These are phyloP conservation scores for Seriola quinqueradiata DNA, from an alignment of 2,113 vertebrate genomes.

Conservation along the genomic window DNA sequence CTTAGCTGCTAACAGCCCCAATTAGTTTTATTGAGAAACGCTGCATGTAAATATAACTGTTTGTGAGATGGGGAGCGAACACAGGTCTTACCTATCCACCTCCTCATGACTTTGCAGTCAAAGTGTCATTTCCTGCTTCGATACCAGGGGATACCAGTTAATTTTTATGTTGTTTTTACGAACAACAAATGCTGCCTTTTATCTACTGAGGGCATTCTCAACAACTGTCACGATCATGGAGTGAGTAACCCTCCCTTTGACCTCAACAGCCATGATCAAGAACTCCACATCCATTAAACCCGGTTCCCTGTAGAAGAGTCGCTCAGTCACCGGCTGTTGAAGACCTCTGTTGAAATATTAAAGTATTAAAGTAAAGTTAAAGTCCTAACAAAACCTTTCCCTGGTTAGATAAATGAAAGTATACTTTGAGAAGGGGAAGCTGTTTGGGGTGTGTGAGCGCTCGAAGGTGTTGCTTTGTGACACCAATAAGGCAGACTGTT, in stretches of 20 bases:
- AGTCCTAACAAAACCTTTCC: neutral
- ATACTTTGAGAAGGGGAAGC: neutral
- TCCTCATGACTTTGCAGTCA: neutral
- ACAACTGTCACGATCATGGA: too few relatives aligned
- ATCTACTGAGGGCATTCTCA: too few relatives aligned
- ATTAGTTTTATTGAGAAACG: neutral
- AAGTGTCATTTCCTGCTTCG: neutral
- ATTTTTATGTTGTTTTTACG: too few relatives aligned
- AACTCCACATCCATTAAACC: neutral
- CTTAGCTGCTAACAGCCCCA: neutral
- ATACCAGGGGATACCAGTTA: neutral
- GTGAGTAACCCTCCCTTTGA: too few relatives aligned
- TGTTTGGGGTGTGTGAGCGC: slow-evolving; percentile 29
- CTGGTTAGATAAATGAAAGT: slow-evolving; percentile 13
- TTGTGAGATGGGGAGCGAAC: too few relatives aligned
- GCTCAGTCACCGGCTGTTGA: neutral
- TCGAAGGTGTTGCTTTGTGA: slow-evolving; percentile 55
- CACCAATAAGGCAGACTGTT: slow-evolving; percentile 48
- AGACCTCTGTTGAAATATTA: neutral
- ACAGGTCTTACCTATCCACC: too few relatives aligned
- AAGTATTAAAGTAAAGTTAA: neutral
- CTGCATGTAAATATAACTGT: too few relatives aligned
- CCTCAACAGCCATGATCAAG: too few relatives aligned
- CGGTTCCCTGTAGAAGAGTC: neutral
- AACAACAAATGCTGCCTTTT: too few relatives aligned